Base-by-base conservation (phyloP, 2,113 vertebrate genomes). In the Sinocyclocheilus maitianheensis region DNA sequence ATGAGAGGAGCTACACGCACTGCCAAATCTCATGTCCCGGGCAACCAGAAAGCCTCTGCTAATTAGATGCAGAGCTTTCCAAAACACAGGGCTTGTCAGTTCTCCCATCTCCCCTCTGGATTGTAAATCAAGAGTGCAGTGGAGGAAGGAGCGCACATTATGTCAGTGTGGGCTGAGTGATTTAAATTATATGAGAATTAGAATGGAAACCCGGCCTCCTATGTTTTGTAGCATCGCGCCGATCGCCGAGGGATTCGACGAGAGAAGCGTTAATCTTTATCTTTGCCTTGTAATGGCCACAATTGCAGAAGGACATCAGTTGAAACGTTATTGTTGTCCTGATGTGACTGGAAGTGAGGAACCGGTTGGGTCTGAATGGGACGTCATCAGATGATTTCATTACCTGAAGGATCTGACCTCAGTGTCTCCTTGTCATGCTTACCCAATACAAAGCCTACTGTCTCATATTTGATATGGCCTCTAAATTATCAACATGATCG, bases 1-100 rank as follows among this genome's bases (percentile, higher is more conserved):
- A 97, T 97, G 96, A 96, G 96, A 94, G 95, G 93, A 94, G 94
- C 94, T 87, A 95, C 94, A 95, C 94, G 94, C 95, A 95, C 94
- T 95, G 93, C 90, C 77, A 90, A 95, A 94, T 93, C 96, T 95
- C 93, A 94, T 94, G 95, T 94, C 94, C 94, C 85, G 94, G 90
- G 93, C 94, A 95, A 96, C 96, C 95, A 94, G 94, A 95, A 94
- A 94, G 84, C 94, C 89, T 92, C 93, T 94, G 94, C 95, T 95
- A 94, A 94, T 94, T 95, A 96, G 96, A 96, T 95, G 94, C 95
- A 95, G 94, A 92, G 95, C 94, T 96, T 90, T 88, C 84, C 89
- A 87, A 90, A 90, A 90, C 89, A 88, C 81, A 77, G 65, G 85
- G 88, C 78, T 88, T 89, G 90, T 90, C 87, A 90, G 89, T 90